Percentiles rank a stretch among this genome's conserved stretches.
Conservation (phyloP, 2,888 invertebrate species). For the Xestia c-nigrum region DNA sequence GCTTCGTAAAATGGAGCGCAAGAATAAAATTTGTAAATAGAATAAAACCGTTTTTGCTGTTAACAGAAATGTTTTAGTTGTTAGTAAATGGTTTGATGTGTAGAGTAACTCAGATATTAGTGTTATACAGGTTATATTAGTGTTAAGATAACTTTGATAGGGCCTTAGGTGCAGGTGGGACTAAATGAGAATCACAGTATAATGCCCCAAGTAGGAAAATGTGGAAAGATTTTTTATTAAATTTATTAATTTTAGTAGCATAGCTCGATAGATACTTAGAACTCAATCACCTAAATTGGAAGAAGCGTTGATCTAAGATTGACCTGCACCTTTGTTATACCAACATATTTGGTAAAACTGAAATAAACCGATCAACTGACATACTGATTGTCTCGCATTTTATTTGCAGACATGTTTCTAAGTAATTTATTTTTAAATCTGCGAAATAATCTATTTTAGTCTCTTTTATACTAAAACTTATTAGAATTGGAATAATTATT, state of each 20-base stretch:
- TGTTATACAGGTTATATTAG: slow-evolving; percentile 27
- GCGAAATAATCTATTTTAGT: slow-evolving; percentile 20
- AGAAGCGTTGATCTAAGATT: not conserved
- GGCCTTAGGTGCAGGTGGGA: slow-evolving; percentile 37
- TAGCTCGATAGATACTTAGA: not conserved
- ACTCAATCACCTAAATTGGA: not conserved
- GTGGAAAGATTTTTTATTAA: not conserved
- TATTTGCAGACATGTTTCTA: not conserved
- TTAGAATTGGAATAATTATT: slow-evolving; percentile 16
- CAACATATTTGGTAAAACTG: slow-evolving; percentile 8
- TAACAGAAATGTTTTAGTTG: slow-evolving; percentile 34
- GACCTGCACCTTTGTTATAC: slow-evolving; percentile 21
- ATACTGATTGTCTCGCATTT: slow-evolving; percentile 25
- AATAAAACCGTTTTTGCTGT: slow-evolving; percentile 26
- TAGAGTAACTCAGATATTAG: slow-evolving; percentile 51
- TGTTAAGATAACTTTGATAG: slow-evolving; percentile 16
- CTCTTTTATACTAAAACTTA: not conserved
- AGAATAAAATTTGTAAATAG: not conserved
- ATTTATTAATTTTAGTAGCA: slow-evolving; percentile 10
- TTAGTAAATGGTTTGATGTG: slow-evolving; percentile 54
- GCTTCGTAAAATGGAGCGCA: not conserved
- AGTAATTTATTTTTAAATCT: not conserved
- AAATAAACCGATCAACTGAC: not conserved
- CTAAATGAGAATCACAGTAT: not conserved
- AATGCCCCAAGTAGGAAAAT: slow-evolving; percentile 15